Conservation (phyloP, 2,797 vertebrate species). For the Sylvilagus floridanus region DNA sequence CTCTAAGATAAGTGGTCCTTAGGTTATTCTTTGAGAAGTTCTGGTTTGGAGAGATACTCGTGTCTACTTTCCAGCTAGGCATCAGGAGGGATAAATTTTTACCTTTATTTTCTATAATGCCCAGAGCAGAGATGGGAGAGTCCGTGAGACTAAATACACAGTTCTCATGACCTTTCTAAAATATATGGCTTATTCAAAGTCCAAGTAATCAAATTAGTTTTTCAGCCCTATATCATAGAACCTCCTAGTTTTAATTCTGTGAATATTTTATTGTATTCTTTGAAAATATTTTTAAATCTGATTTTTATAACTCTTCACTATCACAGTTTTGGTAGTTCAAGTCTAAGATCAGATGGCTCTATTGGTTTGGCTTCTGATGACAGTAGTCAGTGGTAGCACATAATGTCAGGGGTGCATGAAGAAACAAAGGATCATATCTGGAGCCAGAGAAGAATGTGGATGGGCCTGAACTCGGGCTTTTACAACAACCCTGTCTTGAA, state of each 20-base stretch:
- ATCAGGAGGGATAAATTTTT: not conserved
- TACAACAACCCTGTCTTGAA: too few species aligned
- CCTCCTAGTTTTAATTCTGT: not conserved
- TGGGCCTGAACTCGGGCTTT: too few species aligned
- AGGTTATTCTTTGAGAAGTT: not conserved
- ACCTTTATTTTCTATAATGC: constrained; percentile 21
- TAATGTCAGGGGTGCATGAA: too few species aligned
- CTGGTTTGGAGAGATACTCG: constrained; percentile 19
- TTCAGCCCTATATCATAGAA: too few species aligned
- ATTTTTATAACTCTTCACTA: not conserved
- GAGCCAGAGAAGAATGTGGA: too few species aligned
- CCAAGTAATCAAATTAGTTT: not conserved
- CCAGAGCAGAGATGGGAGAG: not conserved
- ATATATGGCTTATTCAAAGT: not conserved
- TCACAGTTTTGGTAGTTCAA: too few species aligned
- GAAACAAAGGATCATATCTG: too few species aligned
- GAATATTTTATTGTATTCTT: constrained; percentile 48
- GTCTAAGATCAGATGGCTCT: too few species aligned
- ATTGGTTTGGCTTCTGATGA: too few species aligned
- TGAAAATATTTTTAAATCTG: constrained; percentile 58
- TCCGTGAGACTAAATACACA: not conserved
- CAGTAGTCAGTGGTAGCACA: too few species aligned
- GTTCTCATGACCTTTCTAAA: constrained; percentile 44
- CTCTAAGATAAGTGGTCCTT: not conserved
- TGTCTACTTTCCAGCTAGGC: not conserved